phyloP scores from a whole-genome alignment of 1,140 invertebrate species.

The Mercenaria mercenaria region DNA sequence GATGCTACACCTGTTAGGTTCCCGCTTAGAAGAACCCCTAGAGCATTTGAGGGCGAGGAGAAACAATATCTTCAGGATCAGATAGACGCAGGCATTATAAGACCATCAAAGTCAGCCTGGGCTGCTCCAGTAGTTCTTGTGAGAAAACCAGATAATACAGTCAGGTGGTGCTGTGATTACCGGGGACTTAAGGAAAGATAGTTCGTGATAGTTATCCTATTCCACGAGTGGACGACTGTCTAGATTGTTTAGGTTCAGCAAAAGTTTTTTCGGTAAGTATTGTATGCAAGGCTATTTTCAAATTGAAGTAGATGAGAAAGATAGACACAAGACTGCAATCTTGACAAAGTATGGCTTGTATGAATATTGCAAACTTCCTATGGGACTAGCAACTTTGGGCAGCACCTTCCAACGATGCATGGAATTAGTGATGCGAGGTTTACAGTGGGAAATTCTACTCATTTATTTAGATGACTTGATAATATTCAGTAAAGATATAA shows the following conservation, averaged over 20 bases:
- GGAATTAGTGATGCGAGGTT: too few species aligned
- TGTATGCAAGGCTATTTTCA: too few species aligned
- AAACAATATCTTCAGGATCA: too few species aligned
- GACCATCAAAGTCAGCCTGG: not conserved
- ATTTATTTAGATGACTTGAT: conserved; percentile 65
- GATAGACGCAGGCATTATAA: too few species aligned
- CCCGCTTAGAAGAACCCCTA: too few species aligned
- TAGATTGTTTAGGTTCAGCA: conserved; percentile 30
- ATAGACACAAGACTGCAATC: too few species aligned
- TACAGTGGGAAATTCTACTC: conserved; percentile 30
- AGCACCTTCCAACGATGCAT: conserved; percentile 58
- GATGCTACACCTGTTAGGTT: too few species aligned
- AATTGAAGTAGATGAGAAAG: too few species aligned
- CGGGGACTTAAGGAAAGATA: conserved; percentile 51
- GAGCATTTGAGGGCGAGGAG: too few species aligned
- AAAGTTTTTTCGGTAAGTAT: conserved; percentile 32
- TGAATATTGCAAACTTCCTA: conserved; percentile 64
- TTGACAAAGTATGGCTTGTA: conserved; percentile 51
- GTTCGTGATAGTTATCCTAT: not conserved
- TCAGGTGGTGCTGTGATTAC: conserved; percentile 67
- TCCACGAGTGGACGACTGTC: conserved; percentile 43
- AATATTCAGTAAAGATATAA: conserved; percentile 43
- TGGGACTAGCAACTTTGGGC: conserved; percentile 66
- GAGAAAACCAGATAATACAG: conserved; percentile 48
- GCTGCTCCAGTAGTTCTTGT: conserved; percentile 64